Evolutionary conservation across 2,888 invertebrate species (phyloP), one percentile per base, ranked within the genome.

Genomic region (Orthonevra nobilis): DNA sequence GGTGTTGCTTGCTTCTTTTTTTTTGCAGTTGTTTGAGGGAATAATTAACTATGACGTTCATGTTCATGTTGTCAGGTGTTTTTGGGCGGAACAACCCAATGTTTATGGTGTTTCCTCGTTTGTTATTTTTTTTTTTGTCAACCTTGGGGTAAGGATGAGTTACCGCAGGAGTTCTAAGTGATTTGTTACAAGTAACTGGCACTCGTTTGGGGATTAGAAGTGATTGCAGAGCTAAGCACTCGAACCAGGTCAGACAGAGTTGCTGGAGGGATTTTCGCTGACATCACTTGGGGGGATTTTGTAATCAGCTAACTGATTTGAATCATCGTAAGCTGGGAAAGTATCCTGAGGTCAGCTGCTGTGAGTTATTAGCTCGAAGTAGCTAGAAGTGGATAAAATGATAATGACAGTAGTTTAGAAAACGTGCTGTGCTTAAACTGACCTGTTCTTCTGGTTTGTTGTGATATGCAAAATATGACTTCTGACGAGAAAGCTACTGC

Each of bases 31-130:
- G 9, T 44, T 48, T 34, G n/a, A 68, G 48, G 73, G 73, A 63
- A 79, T 79, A 79, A 79, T 79, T 79, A 79, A 79, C 73, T 79
- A 66, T 68, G 79, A 79, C 66, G 79, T n/a, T n/a, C n/a, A n/a
- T n/a, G n/a, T n/a, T n/a, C n/a, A 79, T 52, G 79, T 60, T 73
- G 72, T 72, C 79, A 79, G 79, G 79, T 79, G 79, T 79, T 79
- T 64, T 73, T 66, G 60, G 58, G 60, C 46, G 66, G 60, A 72
- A 66, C 64, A 73, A 32, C 61, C 66, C 73, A 66, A 73, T 54
- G 66, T 79, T 79, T 79, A 72, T 79, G 70, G 56, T 5, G 61
- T 10, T 26, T 26, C 9, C 26, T 26, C 9, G n/a, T n/a, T n/a
- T n/a, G n/a, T 4, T 5, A 9, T 19, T 50, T 7, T 50, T 50